phyloP scores from a whole-genome alignment of 2,113 vertebrate genomes.

The Phoenicopterus ruber region DNA sequence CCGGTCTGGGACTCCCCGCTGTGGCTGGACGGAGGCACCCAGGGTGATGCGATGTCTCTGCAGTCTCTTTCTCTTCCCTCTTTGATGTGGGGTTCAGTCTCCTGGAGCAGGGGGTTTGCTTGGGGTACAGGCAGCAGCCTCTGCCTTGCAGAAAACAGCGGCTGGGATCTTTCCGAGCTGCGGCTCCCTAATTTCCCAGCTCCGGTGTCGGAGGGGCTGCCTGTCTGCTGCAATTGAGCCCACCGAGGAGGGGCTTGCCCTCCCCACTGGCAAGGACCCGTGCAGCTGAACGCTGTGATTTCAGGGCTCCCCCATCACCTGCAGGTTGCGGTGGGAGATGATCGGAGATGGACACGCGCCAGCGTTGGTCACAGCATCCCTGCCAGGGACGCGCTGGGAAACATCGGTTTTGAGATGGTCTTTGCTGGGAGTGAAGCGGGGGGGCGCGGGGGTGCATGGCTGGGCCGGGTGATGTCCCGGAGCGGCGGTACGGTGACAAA shows the following conservation, averaged over 20 bases:
- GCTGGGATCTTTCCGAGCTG: background rate
- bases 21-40: background rate
- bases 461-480: background rate
- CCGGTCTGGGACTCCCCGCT: background rate
- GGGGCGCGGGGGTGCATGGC: background rate
- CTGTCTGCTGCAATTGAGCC: background rate
- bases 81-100: background rate
- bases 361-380: background rate
- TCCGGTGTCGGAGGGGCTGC: accelerated
- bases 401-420: background rate
- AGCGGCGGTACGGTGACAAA: background rate
- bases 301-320: background rate
- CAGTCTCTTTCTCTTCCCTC: background rate
- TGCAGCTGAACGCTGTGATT: background rate
- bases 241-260: background rate
- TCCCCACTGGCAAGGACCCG: background rate
- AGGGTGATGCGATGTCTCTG: background rate
- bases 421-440: background rate
- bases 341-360: accelerated
- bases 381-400: background rate
- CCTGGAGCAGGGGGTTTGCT: background rate
- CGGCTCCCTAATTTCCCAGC: background rate
- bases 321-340: background rate
- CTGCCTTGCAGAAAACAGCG: background rate
- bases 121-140: background rate